Base-by-base conservation (phyloP, 2,113 vertebrate genomes). In the Lasiurus cinereus region DNA sequence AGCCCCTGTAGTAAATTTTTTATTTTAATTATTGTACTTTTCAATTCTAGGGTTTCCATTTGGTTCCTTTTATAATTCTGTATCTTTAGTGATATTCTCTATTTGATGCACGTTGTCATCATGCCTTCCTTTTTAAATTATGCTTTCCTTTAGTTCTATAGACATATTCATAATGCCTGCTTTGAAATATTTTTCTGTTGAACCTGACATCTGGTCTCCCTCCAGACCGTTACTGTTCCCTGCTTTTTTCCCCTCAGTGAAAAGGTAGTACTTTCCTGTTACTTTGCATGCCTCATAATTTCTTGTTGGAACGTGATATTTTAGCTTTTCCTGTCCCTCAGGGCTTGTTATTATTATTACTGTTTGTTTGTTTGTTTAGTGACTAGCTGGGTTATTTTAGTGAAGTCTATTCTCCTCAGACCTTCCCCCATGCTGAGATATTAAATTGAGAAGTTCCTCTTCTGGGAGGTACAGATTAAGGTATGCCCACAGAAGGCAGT, bases 131-230 rank as follows among this genome's bases (percentile, higher is more conserved):
- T 87, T 62, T 90, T 33, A 67, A 59, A 77, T 73, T 48, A 90
- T 36, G 13, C 31, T 92, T 87, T 69, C 83, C 72, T 91, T 72
- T 70, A 83, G 70, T 89, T 96, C 93, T 95, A 27, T 64, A 15
- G 94, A 48, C 19, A 69, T 76, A 74, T 3, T 91, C 43, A 24
- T 62, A 87, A 70, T 92, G 27, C 29, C 52, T 62, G 8, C n/a
- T 76, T 90, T 74, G 56, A 89, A 94, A 91, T 94, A 33, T 43
- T 92, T 64, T 50, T 77, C 33, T 80, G 79, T 91, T 96, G 80
- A 86, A 87, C 50, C 33, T 79, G 46, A 88, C 77, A 46, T 85
- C 62, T 91, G 36, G 14, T 93, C 48, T 43, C 3, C 70, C 50
- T 66, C 67, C 11, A 64, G 33, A 29, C 74, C 83, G 11, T 79